phyloP scores from a whole-genome alignment of 2,113 vertebrate species.

The Campylomormyrus tamandua region DNA sequence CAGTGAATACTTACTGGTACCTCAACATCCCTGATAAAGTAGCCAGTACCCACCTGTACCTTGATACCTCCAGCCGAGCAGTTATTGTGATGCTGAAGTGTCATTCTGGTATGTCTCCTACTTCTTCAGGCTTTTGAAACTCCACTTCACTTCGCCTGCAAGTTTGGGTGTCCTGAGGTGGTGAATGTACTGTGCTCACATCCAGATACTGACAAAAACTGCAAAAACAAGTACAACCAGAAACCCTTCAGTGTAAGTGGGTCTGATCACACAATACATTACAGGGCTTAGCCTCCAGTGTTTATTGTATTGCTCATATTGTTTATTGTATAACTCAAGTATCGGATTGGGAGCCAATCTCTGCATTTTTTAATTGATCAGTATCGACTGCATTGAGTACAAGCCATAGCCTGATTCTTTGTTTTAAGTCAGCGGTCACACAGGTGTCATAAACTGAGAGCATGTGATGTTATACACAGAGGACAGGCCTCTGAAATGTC shows the following conservation, averaged over 20 bases:
- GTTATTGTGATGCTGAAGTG: background rate
- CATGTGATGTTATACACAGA: no score
- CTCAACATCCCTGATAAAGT: background rate
- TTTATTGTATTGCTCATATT: background rate
- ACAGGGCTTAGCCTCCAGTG: background rate
- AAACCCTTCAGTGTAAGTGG: slow-evolving; percentile 79
- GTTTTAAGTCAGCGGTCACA: background rate
- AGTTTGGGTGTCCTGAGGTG: slow-evolving; percentile 85
- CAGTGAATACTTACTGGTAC: background rate
- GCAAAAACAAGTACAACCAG: slow-evolving; percentile 76
- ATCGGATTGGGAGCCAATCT: background rate
- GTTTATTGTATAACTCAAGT: background rate
- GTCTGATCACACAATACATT: background rate
- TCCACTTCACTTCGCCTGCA: slow-evolving; percentile 93
- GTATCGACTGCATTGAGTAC: background rate
- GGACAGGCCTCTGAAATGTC: background rate
- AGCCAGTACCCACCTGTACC: background rate
- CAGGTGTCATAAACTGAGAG: background rate
- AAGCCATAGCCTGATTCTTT: background rate
- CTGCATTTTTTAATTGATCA: background rate
- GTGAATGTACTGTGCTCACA: slow-evolving; percentile 87
- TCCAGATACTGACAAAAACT: slow-evolving; percentile 75
- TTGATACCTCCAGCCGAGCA: background rate
- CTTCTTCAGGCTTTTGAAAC: slow-evolving; percentile 79
- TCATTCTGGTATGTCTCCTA: background rate